Base-by-base conservation (phyloP, 1,140 invertebrate species). In the Centruroides vittatus region DNA sequence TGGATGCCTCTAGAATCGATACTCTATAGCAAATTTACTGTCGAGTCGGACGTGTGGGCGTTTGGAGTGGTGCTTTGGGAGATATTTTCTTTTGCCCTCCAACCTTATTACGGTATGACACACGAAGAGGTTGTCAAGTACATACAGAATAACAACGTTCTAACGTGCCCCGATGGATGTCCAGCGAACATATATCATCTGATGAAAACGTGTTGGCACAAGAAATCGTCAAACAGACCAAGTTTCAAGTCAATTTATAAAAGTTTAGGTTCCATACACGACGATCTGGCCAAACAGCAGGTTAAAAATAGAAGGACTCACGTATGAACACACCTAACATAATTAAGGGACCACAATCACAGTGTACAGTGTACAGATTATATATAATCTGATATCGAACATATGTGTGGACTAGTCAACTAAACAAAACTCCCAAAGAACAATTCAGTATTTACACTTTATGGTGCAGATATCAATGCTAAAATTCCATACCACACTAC, bases 1-100 rank as follows among this genome's bases (percentile, higher is more conserved):
- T 95, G 91, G 91, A 93, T 95, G 90, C 90, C 91, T n/a, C 76
- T 93, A 46, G 91, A 94, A 71, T 89, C 88, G 72, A 93, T 95
- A 70, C 74, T 94, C 4, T 93, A 91, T 71, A 93, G 93, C 72
- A 92, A 92, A 71, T 94, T 93, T 72, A 93, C 90, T 5, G 79
- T 92, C 55, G 89, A 93, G 71, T 89, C 89, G 13, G 91, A 95
- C 76, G 87, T 94, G 4, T 95, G 91, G 91, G 89, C 90, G 35
- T 94, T 88, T 77, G 91, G 89, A 12, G 88, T 95, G 3, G 89
- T 88, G 70, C 74, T 94, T 3, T 95, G 91, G 91, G 91, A 95
- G 76, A 90, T 93, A 69, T 94, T 93, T 74, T 89, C 89, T 12
- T 94, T 91, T 75, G 90, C 90, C 23, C 75, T 93, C 61, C 90